Evolutionary conservation across 2,113 vertebrate genomes (phyloP).

Genomic region (Microtus ochrogaster): DNA sequence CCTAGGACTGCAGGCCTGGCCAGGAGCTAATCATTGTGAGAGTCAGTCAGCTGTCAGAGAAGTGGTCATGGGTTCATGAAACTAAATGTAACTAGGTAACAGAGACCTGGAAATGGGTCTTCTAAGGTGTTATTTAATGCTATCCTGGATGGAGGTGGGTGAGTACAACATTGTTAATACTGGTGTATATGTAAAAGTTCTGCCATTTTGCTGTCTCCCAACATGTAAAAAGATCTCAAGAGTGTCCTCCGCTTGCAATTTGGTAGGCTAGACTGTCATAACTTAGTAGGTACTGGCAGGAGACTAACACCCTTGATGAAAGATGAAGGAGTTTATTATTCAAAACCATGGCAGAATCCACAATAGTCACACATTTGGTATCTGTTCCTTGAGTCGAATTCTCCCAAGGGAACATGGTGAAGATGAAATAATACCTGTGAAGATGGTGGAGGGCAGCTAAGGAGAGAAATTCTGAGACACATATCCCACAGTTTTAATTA

Average conservation of each 20-base stretch:
- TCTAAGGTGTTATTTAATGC: constrained; percentile 1
- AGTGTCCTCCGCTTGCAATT: not conserved
- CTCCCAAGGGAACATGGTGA: not conserved
- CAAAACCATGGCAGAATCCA: not conserved
- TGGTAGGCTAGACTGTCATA: not conserved
- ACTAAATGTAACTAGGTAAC: not conserved
- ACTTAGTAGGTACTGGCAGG: not conserved
- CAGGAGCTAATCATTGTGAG: not conserved
- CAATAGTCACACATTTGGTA: not conserved
- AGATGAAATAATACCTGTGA: not conserved
- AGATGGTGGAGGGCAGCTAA: not conserved
- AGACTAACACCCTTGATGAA: not conserved
- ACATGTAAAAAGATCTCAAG: not conserved
- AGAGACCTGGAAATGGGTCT: not conserved
- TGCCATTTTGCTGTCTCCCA: not conserved
- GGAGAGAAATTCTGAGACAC: not conserved
- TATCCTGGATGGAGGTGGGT: not conserved
- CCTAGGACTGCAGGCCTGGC: not conserved
- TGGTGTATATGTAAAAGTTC: not conserved
- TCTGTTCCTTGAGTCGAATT: not conserved
- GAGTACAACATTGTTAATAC: not conserved
- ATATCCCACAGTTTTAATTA: not conserved
- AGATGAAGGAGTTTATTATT: constrained; percentile 28
- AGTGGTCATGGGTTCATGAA: not conserved
- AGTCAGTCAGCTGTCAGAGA: not conserved